Percentiles rank a stretch among this genome's conserved stretches.
Conservation (phyloP, 2,888 invertebrate genomes). For the Cynaeus angustus region DNA sequence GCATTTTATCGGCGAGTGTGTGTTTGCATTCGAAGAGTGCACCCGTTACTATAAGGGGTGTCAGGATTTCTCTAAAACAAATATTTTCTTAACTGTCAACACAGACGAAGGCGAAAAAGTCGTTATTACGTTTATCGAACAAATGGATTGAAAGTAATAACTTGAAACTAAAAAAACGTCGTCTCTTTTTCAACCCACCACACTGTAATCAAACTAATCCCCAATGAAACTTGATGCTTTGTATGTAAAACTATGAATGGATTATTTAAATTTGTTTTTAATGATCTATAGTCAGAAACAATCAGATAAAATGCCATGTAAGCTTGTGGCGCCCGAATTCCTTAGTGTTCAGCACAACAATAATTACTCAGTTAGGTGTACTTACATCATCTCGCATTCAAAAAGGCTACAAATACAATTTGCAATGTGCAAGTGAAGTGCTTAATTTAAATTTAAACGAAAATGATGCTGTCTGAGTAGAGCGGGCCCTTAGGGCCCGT, state of each 20-base stretch:
- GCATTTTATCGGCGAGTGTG: slow-evolving; percentile 63
- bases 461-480: slow-evolving; percentile 29
- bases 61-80: slow-evolving; percentile 44
- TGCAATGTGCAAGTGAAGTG: neutral
- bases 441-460: slow-evolving; percentile 37
- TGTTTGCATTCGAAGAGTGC: slow-evolving; percentile 63
- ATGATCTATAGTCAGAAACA: neutral
- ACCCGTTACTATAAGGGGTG: slow-evolving; percentile 25
- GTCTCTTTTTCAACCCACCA: neutral
- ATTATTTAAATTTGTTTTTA: neutral
- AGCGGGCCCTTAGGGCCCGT: slow-evolving; percentile 26
- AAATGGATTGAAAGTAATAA: neutral
- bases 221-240: too few relatives aligned
- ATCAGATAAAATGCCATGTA: too few relatives aligned
- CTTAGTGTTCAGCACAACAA: too few relatives aligned
- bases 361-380: neutral
- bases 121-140: slow-evolving; percentile 13
- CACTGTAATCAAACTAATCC: neutral
- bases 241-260: neutral
- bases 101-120: slow-evolving; percentile 30
- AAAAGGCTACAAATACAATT: neutral
- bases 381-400: neutral
- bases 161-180: neutral
- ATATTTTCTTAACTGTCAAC: slow-evolving; percentile 44
- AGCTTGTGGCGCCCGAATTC: too few relatives aligned